Evolutionary conservation across 2,888 invertebrate genomes (phyloP), one percentile per base, ranked within the genome.

Genomic region (Lasioglossum marginatum): DNA sequence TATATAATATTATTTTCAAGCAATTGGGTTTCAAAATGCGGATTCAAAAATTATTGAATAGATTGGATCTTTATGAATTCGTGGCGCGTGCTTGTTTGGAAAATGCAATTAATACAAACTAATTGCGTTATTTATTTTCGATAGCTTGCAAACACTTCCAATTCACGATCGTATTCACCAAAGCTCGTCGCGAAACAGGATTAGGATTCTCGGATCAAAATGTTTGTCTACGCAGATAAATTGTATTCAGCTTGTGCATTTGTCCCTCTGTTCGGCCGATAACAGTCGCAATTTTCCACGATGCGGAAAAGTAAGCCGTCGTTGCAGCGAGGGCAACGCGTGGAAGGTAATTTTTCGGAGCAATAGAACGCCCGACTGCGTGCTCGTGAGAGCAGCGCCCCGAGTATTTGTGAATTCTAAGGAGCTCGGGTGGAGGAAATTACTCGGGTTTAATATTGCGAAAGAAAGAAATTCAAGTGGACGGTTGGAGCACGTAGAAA

Each of bases 251-350:
- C 60, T 63, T 31, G 68, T 70, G 52, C 77, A 81, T 88, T 89
- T 68, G 82, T 68, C 75, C 71, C 76, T 80, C 70, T 70, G 40
- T 68, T 60, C 40, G 79, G 63, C 81, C 74, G 82, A 85, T 77
- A 83, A 83, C 37, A 27, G 60, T 16, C 71, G 66, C 73, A 77
- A 83, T 82, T 87, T 86, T 86, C 80, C 80, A 34, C 71, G 57
- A 68, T 48, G 74, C 77, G 60, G 78, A 74, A 80, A 87, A 87
- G 73, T 78, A 80, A 82, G 74, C 52, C 72, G 27, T 19, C 68
- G 45, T 19, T 72, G 60, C n/a, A 79, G 66, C 76, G 68, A 79
- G 75, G 23, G 8, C 14, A 48, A 34, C 68, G 3, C 73, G 48
- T 57, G 66, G 57, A 63, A 68, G 57, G 57, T 80, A 80, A 77